These are phyloP conservation scores for Chloroceryle aenea DNA, from an alignment of 2,113 vertebrate genomes.

Conservation along the genomic window DNA sequence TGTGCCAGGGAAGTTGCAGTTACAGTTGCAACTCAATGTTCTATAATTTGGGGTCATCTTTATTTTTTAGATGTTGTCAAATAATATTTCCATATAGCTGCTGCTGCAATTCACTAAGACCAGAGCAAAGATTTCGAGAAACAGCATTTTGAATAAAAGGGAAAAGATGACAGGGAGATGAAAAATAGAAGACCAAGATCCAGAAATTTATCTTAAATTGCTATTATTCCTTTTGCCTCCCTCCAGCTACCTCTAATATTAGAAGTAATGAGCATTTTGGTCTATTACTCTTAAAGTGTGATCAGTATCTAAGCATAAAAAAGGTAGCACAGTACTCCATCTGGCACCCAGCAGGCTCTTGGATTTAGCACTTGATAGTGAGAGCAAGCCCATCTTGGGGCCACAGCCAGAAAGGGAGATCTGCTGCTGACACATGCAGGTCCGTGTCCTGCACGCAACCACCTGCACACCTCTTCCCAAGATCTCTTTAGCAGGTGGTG, in stretches of 20 bases:
- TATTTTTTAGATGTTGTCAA: not conserved
- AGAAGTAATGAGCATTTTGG: not conserved
- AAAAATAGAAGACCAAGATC: rapidly evolving
- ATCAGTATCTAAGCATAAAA: not conserved
- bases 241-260: not conserved
- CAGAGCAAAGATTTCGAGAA: not conserved
- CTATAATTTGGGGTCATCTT: not conserved
- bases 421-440: not conserved
- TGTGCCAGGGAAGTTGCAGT: too few relatives aligned
- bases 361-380: not conserved
- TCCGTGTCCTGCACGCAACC: not conserved
- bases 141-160: not conserved
- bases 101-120: not conserved
- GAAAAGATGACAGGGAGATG: not conserved
- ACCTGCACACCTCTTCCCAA: not conserved
- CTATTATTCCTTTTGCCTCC: not conserved
- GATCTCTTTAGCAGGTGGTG: not conserved
- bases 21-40: not conserved
- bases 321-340: not conserved
- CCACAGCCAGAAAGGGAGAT: not conserved
- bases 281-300: not conserved
- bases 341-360: not conserved
- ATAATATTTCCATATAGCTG: not conserved
- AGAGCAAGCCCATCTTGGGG: not conserved
- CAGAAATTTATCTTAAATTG: not conserved